A percentile compares a stretch with the other conserved stretches of the same genome.
Conservation (phyloP, 2,797 vertebrate genomes). For the Tinamus major region DNA sequence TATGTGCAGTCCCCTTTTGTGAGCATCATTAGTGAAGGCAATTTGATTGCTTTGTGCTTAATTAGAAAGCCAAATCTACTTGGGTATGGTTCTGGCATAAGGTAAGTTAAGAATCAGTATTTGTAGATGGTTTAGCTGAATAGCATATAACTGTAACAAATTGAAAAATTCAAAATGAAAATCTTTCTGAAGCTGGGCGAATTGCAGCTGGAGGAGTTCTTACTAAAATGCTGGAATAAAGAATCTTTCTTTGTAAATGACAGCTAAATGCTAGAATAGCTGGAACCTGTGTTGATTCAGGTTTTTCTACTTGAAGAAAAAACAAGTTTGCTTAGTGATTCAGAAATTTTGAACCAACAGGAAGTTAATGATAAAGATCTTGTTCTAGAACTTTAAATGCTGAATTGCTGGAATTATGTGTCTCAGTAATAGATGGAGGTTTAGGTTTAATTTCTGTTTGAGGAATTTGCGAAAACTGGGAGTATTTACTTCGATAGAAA, state of each 20-base stretch:
- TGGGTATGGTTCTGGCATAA: not conserved
- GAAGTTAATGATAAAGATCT: not conserved
- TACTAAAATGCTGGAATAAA: not conserved
- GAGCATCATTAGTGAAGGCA: not conserved
- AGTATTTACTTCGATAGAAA: constrained; percentile 46
- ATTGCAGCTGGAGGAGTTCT: not conserved
- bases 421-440: not conserved
- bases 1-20: not conserved
- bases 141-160: not conserved
- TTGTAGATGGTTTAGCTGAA: not conserved
- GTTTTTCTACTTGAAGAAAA: constrained; percentile 14
- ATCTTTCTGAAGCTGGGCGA: not conserved
- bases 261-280: not conserved
- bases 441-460: not conserved
- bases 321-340: not conserved
- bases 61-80: not conserved
- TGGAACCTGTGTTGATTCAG: not conserved
- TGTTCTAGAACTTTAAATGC: not conserved
- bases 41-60: not conserved
- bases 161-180: not conserved
- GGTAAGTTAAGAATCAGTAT: not conserved
- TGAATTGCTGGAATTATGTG: not conserved
- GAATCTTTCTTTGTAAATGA: not conserved
- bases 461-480: constrained; percentile 4
- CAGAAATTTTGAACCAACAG: not conserved